phyloP scores from a whole-genome alignment of 2,888 invertebrate species.

The Imbricaverruca yamaguchii region DNA sequence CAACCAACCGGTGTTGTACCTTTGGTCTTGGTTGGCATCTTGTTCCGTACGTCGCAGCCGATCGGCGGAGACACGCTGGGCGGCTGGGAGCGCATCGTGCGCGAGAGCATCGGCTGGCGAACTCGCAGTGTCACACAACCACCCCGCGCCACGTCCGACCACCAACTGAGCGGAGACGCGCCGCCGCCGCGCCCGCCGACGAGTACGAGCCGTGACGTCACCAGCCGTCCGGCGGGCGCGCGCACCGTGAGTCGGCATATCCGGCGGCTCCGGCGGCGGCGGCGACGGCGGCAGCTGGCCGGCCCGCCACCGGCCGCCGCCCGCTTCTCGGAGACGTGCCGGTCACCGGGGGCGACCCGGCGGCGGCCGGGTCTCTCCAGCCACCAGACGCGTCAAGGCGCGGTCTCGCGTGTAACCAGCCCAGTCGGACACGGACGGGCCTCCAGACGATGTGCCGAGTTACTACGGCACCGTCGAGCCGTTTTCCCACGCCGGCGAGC shows the following conservation, averaged over 20 bases:
- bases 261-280: background rate
- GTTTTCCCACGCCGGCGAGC: too few relatives aligned
- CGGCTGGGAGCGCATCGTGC: background rate
- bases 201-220: constrained; percentile 2
- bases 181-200: background rate
- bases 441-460: too few relatives aligned
- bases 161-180: background rate
- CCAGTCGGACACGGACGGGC: too few relatives aligned
- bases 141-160: background rate
- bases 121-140: background rate
- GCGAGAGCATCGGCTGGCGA: too few relatives aligned
- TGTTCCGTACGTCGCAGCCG: background rate
- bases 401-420: too few relatives aligned
- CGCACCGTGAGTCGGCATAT: background rate
- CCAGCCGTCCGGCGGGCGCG: background rate
- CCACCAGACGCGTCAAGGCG: too few relatives aligned
- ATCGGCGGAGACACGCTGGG: background rate
- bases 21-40: background rate
- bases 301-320: background rate
- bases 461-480: too few relatives aligned
- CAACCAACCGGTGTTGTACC: background rate
- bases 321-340: too few relatives aligned
- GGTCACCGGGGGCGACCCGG: too few relatives aligned
- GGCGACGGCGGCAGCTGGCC: background rate
- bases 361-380: too few relatives aligned